phyloP scores from a whole-genome alignment of 2,113 vertebrate genomes.

The Nicator chloris region DNA sequence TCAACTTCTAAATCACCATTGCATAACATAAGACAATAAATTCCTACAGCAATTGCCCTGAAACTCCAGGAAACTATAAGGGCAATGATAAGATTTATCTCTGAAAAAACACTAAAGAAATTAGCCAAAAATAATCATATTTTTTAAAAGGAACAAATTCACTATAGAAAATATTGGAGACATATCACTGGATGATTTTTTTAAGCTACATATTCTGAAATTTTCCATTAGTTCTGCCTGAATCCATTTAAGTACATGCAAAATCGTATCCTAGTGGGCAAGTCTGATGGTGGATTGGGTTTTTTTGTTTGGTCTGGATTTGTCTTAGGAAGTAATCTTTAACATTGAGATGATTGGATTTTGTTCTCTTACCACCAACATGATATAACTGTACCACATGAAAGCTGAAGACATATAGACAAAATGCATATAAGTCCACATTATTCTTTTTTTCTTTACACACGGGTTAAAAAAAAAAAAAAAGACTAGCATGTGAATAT shows the following conservation, averaged over 20 bases:
- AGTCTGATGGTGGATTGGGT: not conserved
- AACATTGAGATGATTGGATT: not conserved
- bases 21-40: not conserved
- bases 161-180: not conserved
- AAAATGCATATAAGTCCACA: not conserved
- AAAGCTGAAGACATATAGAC: not conserved
- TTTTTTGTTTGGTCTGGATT: not conserved
- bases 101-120: not conserved
- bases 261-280: not conserved
- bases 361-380: not conserved
- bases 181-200: not conserved
- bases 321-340: not conserved
- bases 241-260: not conserved
- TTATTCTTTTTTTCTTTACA: not conserved
- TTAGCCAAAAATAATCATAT: not conserved
- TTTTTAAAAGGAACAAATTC: not conserved
- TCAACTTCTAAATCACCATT: not conserved
- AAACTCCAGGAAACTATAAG: not conserved
- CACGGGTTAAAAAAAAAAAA: not conserved
- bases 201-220: not conserved
- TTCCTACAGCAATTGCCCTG: not conserved
- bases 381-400: not conserved
- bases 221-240: not conserved
- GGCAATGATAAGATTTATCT: not conserved
- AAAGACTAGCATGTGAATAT: not conserved